These are phyloP conservation scores for Leptopilina myrica DNA, from an alignment of 2,888 invertebrate species.

Conservation along the genomic window DNA sequence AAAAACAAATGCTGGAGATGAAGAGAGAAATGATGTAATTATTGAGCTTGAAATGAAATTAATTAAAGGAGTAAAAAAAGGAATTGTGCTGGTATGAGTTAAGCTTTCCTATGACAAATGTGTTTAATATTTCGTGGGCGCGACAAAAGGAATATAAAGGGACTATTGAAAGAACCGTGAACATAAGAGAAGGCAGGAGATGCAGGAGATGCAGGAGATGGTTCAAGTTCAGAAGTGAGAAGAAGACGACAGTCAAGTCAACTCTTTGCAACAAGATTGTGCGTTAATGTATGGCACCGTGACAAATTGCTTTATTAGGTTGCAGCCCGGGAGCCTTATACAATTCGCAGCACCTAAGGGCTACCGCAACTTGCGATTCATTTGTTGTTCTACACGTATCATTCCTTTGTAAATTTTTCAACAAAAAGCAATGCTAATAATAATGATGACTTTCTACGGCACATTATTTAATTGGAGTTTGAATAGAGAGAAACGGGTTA, in stretches of 20 bases:
- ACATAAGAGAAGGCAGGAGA: slow-evolving; percentile 42
- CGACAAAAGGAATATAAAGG: slow-evolving; percentile 36
- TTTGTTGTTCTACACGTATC: slow-evolving; percentile 55
- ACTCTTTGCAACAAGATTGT: slow-evolving; percentile 69
- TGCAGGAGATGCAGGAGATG: slow-evolving; percentile 46
- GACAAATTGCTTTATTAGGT: slow-evolving; percentile 77
- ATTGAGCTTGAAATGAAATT: background rate
- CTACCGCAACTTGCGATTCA: slow-evolving; percentile 61
- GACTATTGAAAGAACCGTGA: slow-evolving; percentile 30
- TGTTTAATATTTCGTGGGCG: slow-evolving; percentile 26
- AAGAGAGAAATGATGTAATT: background rate
- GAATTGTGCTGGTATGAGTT: background rate
- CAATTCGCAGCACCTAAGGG: slow-evolving; percentile 66
- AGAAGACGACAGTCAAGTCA: slow-evolving; percentile 53
- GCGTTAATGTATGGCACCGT: slow-evolving; percentile 76
- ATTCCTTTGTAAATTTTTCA: background rate
- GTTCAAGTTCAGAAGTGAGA: slow-evolving; percentile 45
- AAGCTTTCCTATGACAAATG: slow-evolving; percentile 13
- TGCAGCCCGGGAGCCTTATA: slow-evolving; percentile 73
- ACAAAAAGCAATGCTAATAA: background rate
- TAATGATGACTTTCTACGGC: no score
- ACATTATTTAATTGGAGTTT: no score
- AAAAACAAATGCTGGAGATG: background rate
- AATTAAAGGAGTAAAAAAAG: slow-evolving; percentile 11
- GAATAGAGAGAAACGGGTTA: no score